These are phyloP conservation scores for Eurytoma adleriae DNA, from an alignment of 2,888 invertebrate species.

Conservation along the genomic window DNA sequence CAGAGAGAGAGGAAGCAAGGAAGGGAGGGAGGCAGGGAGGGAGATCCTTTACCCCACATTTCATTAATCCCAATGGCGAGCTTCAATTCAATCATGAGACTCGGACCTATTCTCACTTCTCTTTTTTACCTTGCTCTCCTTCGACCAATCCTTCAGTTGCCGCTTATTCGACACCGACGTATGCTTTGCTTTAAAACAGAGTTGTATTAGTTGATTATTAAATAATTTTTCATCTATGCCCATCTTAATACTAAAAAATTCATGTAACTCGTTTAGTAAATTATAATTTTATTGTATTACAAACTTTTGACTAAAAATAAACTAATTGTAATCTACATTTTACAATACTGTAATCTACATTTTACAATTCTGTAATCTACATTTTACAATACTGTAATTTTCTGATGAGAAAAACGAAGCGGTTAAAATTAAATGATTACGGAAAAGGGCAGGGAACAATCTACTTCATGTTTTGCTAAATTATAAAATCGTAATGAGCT, in stretches of 20 bases:
- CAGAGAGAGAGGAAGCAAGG: too few species aligned
- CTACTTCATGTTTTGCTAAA: slow-evolving; percentile 33
- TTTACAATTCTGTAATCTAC: too few species aligned
- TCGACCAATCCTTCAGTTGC: neutral
- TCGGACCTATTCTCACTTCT: slow-evolving; percentile 2
- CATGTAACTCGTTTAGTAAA: too few species aligned
- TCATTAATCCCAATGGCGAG: slow-evolving; percentile 41
- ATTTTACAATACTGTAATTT: too few species aligned
- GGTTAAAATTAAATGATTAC: neutral
- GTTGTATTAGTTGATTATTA: neutral
- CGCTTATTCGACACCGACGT: neutral
- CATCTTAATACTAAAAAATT: too few species aligned
- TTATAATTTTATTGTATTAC: too few species aligned
- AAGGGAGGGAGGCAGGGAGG: too few species aligned
- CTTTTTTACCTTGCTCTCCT: neutral
- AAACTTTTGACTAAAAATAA: too few species aligned
- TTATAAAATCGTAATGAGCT: slow-evolving; percentile 35
- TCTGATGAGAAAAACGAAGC: too few species aligned
- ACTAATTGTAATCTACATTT: too few species aligned
- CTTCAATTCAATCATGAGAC: slow-evolving; percentile 40
- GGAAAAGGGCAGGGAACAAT: neutral
- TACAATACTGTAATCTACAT: too few species aligned
- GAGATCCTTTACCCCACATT: slow-evolving; percentile 1
- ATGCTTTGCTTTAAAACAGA: neutral
- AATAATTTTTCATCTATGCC: too few species aligned